Evolutionary conservation across 2,888 invertebrate genomes (phyloP).

Genomic region (Cephonodes hylas): DNA sequence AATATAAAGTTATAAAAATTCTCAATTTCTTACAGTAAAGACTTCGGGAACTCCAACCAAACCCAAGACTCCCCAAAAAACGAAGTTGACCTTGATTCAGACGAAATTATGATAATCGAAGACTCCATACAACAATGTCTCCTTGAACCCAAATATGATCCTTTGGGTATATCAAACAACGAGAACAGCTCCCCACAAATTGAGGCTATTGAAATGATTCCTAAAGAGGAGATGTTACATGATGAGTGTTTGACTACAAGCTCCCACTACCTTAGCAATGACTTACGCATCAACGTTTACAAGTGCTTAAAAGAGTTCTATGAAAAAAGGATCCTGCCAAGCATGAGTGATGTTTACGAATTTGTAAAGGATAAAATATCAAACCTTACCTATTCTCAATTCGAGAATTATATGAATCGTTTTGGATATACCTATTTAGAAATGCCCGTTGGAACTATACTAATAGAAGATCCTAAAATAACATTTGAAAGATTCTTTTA

Average conservation of each 20-base stretch:
- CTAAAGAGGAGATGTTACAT: neutral
- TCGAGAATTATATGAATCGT: slow-evolving; percentile 25
- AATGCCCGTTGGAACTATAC: slow-evolving; percentile 27
- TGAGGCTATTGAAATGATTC: no score
- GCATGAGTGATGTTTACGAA: slow-evolving; percentile 23
- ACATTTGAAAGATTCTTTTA: slow-evolving; percentile 48
- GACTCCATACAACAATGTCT: no score
- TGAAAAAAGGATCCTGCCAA: slow-evolving; percentile 17
- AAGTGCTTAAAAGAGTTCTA: slow-evolving; percentile 28
- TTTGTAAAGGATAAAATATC: slow-evolving; percentile 9
- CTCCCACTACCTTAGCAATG: neutral
- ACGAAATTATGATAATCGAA: no score
- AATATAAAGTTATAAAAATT: no score
- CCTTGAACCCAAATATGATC: no score
- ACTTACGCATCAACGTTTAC: slow-evolving; percentile 27
- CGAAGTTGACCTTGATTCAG: no score
- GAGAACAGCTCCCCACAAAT: no score
- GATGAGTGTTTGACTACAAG: slow-evolving; percentile 8
- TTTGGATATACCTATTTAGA: slow-evolving; percentile 39
- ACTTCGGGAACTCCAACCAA: no score
- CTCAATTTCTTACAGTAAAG: no score
- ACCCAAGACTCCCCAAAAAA: no score
- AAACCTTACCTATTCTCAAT: slow-evolving; percentile 13
- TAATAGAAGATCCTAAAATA: slow-evolving; percentile 49
- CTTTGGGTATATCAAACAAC: neutral